Percentiles rank a stretch among this genome's conserved stretches.
phyloP scores from a whole-genome alignment of 1,140 invertebrate species.

The Dendroctonus valens region DNA sequence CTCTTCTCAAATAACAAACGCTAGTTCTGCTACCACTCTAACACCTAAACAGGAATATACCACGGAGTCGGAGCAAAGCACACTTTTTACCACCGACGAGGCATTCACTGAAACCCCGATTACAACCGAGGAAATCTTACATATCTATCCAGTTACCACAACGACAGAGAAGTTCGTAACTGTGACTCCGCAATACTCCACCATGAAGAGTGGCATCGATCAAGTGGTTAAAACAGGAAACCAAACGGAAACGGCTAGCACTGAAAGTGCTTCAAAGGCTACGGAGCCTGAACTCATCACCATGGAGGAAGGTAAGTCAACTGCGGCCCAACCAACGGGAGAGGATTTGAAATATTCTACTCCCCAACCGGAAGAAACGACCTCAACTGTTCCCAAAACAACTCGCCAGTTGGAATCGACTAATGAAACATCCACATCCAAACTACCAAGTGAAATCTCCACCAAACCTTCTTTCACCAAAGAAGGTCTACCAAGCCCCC shows the following conservation, averaged over 20 bases:
- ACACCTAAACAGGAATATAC: conserved; percentile 38
- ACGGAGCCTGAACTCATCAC: conserved; percentile 1
- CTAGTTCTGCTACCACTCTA: conserved; percentile 42
- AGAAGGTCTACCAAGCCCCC: not conserved
- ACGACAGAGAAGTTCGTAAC: conserved; percentile 52
- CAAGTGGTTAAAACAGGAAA: not conserved
- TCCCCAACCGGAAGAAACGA: not conserved
- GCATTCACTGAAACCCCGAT: conserved; percentile 11
- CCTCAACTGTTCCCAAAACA: not conserved
- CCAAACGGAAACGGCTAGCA: not conserved
- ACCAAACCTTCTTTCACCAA: not conserved
- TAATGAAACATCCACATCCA: too few relatives aligned
- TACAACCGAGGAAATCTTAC: conserved; percentile 43
- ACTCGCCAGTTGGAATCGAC: not conserved
- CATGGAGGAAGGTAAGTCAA: conserved; percentile 4
- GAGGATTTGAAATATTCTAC: conserved; percentile 11
- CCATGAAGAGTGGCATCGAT: not conserved
- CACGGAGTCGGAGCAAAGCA: conserved; percentile 22
- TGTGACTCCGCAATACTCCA: conserved; percentile 49
- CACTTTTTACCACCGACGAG: conserved; percentile 8
- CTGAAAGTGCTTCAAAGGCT: conserved; percentile 1
- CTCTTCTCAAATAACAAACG: conserved; percentile 42
- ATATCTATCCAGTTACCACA: conserved; percentile 46
- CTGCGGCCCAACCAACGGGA: not conserved
- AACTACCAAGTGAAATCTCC: not conserved